phyloP scores from a whole-genome alignment of 2,113 vertebrate species.

The Pogonocichla stellata region DNA sequence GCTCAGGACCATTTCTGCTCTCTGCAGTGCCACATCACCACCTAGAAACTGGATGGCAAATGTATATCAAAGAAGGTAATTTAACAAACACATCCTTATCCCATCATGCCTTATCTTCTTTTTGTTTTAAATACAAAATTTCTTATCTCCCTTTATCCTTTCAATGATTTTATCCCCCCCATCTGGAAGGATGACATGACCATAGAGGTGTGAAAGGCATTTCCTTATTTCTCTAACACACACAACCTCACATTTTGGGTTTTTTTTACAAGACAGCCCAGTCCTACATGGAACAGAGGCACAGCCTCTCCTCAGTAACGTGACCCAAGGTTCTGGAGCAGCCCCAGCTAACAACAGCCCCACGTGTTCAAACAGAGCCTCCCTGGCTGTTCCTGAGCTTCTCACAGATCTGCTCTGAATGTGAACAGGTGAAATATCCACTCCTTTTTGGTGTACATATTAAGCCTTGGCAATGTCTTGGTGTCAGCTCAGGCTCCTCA shows the following conservation, averaged over 20 bases:
- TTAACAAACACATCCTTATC: not conserved
- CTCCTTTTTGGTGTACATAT: accelerated
- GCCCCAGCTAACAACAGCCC: not conserved
- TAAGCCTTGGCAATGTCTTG: accelerated
- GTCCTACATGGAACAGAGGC: not conserved
- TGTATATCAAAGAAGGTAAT: not conserved
- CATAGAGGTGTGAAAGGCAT: not conserved
- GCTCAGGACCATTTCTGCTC: not conserved
- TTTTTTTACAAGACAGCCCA: not conserved
- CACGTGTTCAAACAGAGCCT: not conserved
- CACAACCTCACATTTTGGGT: too few relatives aligned
- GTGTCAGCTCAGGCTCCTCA: constrained; percentile 27
- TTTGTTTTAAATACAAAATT: not conserved
- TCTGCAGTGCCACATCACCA: not conserved
- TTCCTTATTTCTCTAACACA: not conserved
- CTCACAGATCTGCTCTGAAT: not conserved
- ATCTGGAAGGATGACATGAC: not conserved
- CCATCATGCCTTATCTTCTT: not conserved
- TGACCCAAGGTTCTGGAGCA: not conserved
- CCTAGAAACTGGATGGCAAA: not conserved
- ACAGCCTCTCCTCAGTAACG: not conserved
- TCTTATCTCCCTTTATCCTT: not conserved
- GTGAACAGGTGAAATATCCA: not conserved
- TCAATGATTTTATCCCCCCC: not conserved
- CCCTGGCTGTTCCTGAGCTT: accelerated